Evolutionary conservation across 2,888 invertebrate species (phyloP).

Genomic region (Tinea trinotella): DNA sequence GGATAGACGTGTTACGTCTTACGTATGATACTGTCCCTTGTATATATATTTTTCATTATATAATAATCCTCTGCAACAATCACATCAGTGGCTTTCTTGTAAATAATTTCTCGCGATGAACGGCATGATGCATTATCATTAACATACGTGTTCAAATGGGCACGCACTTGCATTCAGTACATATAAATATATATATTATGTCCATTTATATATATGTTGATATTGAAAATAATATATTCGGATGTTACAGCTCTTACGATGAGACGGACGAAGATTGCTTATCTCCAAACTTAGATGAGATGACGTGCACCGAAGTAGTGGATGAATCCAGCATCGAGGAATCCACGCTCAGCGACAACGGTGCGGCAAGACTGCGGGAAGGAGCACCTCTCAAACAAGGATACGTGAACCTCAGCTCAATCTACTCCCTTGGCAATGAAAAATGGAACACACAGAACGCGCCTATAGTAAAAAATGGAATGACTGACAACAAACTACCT

Average conservation of each 20-base stretch:
- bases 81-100: not conserved
- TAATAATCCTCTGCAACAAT: not conserved
- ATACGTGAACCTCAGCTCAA: slow-evolving; percentile 62
- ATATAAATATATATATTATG: slow-evolving; percentile 30
- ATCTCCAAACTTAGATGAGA: slow-evolving; percentile 77
- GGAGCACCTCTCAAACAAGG: slow-evolving; percentile 28
- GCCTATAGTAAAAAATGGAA: slow-evolving; percentile 36
- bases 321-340: slow-evolving; percentile 65
- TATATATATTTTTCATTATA: not conserved
- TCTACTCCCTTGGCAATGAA: slow-evolving; percentile 48
- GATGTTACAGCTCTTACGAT: slow-evolving; percentile 76
- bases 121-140: slow-evolving; percentile 66
- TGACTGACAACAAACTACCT: slow-evolving; percentile 43
- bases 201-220: too few relatives aligned
- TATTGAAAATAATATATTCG: not conserved
- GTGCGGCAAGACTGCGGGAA: slow-evolving; percentile 29
- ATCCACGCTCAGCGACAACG: slow-evolving; percentile 51
- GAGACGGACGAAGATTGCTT: slow-evolving; percentile 78
- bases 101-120: slow-evolving; percentile 24
- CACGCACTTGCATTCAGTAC: slow-evolving; percentile 63
- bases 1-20: not conserved
- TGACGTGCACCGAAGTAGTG: slow-evolving; percentile 61
- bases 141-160: too few relatives aligned
- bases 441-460: slow-evolving; percentile 42
- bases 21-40: not conserved